A percentile compares a stretch with the other conserved stretches of the same genome.
Evolutionary conservation across 1,140 invertebrate genomes (phyloP).

Genomic region (Bombus waltoni): DNA sequence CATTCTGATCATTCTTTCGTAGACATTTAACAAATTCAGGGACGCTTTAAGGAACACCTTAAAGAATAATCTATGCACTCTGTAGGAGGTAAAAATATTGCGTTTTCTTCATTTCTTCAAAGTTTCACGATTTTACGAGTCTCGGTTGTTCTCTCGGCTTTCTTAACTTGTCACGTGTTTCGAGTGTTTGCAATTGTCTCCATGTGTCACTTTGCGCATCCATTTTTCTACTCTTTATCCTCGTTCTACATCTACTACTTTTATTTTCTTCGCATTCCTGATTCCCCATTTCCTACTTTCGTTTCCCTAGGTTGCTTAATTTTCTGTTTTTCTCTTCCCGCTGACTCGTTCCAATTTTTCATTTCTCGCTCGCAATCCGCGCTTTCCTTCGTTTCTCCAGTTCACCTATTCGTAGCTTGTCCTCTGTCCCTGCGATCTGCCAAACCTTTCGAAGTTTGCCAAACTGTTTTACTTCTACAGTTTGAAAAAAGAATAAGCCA

Average conservation of each 20-base stretch:
- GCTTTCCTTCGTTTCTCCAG: neutral
- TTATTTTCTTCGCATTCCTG: neutral
- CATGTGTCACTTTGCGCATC: neutral
- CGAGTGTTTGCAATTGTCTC: too few relatives aligned
- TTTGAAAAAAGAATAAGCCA: neutral
- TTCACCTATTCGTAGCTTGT: too few relatives aligned
- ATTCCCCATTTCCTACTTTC: neutral
- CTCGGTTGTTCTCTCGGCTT: too few relatives aligned
- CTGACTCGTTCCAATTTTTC: neutral
- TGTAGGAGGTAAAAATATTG: too few relatives aligned
- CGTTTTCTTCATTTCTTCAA: too few relatives aligned
- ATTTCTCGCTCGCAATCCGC: neutral
- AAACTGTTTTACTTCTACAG: neutral
- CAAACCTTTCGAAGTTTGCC: neutral
- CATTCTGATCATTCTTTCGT: too few relatives aligned
- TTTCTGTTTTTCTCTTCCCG: neutral
- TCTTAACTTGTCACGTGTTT: too few relatives aligned
- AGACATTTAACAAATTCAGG: too few relatives aligned
- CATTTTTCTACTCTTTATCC: neutral
- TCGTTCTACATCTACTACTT: neutral
- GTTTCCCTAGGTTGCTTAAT: neutral
- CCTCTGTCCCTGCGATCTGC: too few relatives aligned
- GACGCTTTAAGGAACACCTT: too few relatives aligned
- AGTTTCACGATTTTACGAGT: too few relatives aligned
- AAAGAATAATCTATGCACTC: too few relatives aligned